Base-by-base conservation (phyloP, 2,888 invertebrate genomes). In the Tortricodes alternella region DNA sequence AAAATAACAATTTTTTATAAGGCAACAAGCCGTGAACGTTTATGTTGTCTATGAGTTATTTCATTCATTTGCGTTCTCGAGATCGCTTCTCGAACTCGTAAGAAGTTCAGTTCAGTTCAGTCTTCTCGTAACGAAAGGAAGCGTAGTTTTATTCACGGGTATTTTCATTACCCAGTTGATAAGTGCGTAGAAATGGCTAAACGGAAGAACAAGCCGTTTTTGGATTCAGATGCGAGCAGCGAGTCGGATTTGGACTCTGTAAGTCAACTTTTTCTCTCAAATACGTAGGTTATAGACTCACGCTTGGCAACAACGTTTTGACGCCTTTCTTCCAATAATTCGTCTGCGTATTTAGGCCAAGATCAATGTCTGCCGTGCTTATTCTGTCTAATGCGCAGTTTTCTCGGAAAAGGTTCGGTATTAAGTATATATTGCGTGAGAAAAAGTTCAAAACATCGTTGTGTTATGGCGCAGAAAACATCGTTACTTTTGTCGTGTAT, bases 211-310 rank as follows among this genome's bases (percentile, higher is more conserved):
- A 95, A 96, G 78, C 95, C 95, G 34, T 88, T 96, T 62, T 94
- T 96, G 68, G 96, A 96, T 79, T 95, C 96, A 16, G 96, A 96
- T 80, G 95, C 95, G 57, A 96, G 95, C 82, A 95, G 95, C 81
- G 95, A 94, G 69, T 95, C 96, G 49, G 96, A 97, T 89, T 91
- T 96, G 74, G 96, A 96, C 83, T 95, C 95, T 71, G 96, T 96
- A 92, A 94, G 95, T 91, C 61, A 66, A 57, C 66, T 69, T 67
- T 66, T 48, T 62, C 53, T 62, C 29, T 60, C 58, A 62, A 73
- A 70, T 70, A 68, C 76, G 70, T 73, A 81, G 74, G 78, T 80
- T 81, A 79, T 72, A 74, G 62, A 68, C 67, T 69, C 56, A 50
- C 56, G 53, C 57, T 66, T 63, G 64, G 57, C 60, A 62, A 62